phyloP scores from a whole-genome alignment of 2,113 vertebrate species.

The Onychorhynchus coronatus region DNA sequence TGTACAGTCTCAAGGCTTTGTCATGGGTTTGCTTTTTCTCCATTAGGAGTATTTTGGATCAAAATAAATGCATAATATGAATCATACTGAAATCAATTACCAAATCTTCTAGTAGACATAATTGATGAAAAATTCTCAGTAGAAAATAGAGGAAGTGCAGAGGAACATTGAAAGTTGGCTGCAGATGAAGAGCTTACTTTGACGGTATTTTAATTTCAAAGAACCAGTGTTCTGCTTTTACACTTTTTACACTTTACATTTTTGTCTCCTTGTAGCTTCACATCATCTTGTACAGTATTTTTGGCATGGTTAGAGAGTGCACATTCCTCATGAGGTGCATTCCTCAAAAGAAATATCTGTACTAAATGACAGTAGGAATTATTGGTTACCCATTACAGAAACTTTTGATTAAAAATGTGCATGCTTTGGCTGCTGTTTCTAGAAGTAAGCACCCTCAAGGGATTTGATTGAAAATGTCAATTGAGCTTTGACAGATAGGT shows the following conservation, averaged over 20 bases:
- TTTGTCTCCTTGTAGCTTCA: not conserved
- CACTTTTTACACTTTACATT: not conserved
- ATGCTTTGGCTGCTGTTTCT: not conserved
- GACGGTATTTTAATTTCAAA: not conserved
- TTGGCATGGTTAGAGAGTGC: not conserved
- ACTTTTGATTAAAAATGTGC: not conserved
- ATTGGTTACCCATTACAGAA: not conserved
- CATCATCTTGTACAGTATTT: not conserved
- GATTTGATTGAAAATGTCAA: conserved; percentile 2
- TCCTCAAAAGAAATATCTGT: not conserved
- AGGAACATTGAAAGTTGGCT: not conserved
- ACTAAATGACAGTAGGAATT: not conserved
- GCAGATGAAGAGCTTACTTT: not conserved
- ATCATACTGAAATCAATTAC: not conserved
- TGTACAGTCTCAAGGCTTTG: not conserved
- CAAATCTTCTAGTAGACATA: not conserved
- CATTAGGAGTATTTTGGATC: not conserved
- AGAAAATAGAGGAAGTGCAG: not conserved
- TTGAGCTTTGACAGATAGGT: not conserved
- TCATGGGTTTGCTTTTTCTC: not conserved
- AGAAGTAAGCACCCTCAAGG: not conserved
- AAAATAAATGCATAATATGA: not conserved
- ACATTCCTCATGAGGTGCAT: not conserved
- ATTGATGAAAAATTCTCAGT: not conserved
- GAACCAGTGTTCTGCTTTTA: not conserved